Evolutionary conservation across 92 coral and sea anemone genomes (phyloP).

Genomic region (Chrysogorgia sp.): DNA sequence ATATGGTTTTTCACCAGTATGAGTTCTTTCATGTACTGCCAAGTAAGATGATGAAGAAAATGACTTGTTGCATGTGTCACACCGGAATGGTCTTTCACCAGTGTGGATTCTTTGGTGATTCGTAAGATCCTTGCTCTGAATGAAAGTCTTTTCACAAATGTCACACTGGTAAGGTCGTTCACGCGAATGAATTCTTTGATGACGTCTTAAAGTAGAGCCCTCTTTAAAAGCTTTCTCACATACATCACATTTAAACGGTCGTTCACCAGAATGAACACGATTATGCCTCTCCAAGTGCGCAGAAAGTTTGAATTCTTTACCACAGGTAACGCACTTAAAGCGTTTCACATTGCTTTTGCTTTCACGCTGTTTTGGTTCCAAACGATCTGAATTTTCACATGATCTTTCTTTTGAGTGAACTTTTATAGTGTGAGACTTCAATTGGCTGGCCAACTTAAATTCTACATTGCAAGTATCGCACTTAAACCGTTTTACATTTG

Average conservation of each 20-base stretch:
- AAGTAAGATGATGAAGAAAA: slow-evolving; percentile 3
- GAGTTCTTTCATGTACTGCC: slow-evolving; percentile 25
- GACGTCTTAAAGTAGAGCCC: slow-evolving; percentile 24
- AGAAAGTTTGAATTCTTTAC: slow-evolving; percentile 6
- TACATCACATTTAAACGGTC: slow-evolving; percentile 23
- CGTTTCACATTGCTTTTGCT: not conserved
- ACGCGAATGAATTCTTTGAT: slow-evolving; percentile 13
- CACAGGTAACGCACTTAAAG: slow-evolving; percentile 12
- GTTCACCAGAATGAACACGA: slow-evolving; percentile 26
- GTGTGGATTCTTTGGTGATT: slow-evolving; percentile 32
- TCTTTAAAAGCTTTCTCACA: slow-evolving; percentile 34
- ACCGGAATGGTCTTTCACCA: slow-evolving; percentile 26
- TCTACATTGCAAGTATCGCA: too few species aligned
- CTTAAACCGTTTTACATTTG: not conserved
- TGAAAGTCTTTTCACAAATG: slow-evolving; percentile 10
- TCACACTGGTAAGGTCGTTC: slow-evolving; percentile 33
- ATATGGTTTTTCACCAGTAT: slow-evolving; percentile 15
- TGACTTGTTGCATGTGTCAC: slow-evolving; percentile 9
- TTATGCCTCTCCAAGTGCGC: slow-evolving; percentile 18
- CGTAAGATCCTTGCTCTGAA: slow-evolving; percentile 27
- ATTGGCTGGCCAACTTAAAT: not conserved
- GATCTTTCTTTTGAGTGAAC: not conserved
- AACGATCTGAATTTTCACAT: not conserved
- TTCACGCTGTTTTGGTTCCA: not conserved
- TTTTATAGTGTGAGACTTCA: not conserved